Percentiles rank a stretch among this genome's conserved stretches.
These are phyloP conservation scores for Tenthredo livida DNA, from an alignment of 2,888 invertebrate genomes.

Conservation along the genomic window DNA sequence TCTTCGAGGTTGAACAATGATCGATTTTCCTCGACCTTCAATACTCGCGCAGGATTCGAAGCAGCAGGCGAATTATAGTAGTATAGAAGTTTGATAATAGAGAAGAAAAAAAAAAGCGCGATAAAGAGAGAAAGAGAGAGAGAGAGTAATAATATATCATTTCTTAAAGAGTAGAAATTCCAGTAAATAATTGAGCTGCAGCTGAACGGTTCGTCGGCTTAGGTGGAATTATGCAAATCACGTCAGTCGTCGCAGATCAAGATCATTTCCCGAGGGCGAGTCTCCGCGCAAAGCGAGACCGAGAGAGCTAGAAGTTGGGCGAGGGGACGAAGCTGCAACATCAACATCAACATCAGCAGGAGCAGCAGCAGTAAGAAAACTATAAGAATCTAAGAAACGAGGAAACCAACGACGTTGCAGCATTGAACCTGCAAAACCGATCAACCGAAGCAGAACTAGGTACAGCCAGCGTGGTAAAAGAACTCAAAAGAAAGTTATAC, in stretches of 20 bases:
- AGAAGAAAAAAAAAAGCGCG: too few relatives aligned
- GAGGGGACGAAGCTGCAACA: slow-evolving; percentile 67
- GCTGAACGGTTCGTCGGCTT: slow-evolving; percentile 73
- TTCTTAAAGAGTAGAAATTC: slow-evolving; percentile 76
- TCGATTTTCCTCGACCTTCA: too few relatives aligned
- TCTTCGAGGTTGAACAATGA: too few relatives aligned
- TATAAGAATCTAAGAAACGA: background rate
- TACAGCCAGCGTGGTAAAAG: background rate
- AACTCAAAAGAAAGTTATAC: background rate
- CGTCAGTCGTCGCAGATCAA: slow-evolving; percentile 69
- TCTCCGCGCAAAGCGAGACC: background rate
- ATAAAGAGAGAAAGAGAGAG: background rate
- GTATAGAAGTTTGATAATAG: slow-evolving; percentile 22
- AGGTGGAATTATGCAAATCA: slow-evolving; percentile 77
- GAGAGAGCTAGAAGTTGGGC: slow-evolving; percentile 55
- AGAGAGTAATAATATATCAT: slow-evolving; percentile 64
- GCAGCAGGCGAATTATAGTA: background rate
- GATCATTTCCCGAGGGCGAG: slow-evolving; percentile 74
- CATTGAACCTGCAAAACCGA: slow-evolving; percentile 17
- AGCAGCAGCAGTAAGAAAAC: background rate
- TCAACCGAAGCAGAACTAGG: background rate
- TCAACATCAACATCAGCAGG: slow-evolving; percentile 57
- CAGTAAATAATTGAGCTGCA: slow-evolving; percentile 75
- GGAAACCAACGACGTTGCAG: slow-evolving; percentile 1
- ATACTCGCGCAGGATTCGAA: too few relatives aligned